Evolutionary conservation across 1,140 invertebrate genomes (phyloP), one percentile per base, ranked within the genome.

Genomic region (Drosophila subobscura): DNA sequence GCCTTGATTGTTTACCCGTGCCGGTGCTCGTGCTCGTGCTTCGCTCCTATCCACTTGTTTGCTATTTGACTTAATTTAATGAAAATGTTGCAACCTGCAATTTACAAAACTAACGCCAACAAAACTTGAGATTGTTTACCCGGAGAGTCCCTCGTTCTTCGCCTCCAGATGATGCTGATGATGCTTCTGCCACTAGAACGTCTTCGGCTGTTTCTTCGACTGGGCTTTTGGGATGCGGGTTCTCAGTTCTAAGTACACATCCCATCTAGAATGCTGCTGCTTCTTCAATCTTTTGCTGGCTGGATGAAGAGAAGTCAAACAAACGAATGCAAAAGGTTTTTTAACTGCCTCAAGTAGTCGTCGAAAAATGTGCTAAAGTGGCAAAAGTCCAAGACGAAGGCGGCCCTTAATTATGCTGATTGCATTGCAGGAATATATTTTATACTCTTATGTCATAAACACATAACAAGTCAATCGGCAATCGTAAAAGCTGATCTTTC

Each of bases 61-160:
- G 84, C 76, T 81, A 70, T 83, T 88, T 81, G 78, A 81, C 78
- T 88, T 76, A 89, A 79, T 89, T 83, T 88, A 88, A 88, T 89
- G 83, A 88, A 88, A 88, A 88, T 84, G 84, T 88, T 88, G 84
- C 84, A 88, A 79, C 79, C 75, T 89, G 83, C 84, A 88, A 88
- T 88, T 88, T 79, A 78, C 75, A 83, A 79, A 89, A 76, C 83
- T 76, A 83, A 72, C 75, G 67, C 70, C 51, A 72, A 74, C 72
- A 79, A 76, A 75, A 88, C 84, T 86, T 88, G 68, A 77, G 61
- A 55, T 77, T 86, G 83, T 86, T 86, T 86, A 77, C 81, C 42
- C 52, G 51, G 20, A 50, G 45, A 44, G 45, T 20, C 47, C 49
- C 46, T 54, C 29, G 20, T 45, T 41, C 46, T 53, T 50, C 12